These are phyloP conservation scores for Lepidurus arcticus DNA, from an alignment of 1,140 invertebrate species.

Conservation along the genomic window DNA sequence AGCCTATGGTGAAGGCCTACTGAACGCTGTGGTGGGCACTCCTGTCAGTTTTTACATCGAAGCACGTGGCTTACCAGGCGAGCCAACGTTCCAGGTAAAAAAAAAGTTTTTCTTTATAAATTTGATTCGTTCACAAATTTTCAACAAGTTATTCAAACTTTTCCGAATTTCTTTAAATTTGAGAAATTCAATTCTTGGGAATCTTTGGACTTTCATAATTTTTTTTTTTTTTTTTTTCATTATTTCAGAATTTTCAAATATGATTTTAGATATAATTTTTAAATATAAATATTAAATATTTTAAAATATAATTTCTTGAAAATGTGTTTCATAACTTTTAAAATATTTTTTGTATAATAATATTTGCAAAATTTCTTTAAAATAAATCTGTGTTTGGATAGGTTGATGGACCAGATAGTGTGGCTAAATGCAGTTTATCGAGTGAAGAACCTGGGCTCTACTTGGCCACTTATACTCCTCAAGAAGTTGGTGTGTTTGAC, in stretches of 20 bases:
- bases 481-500: conserved; percentile 66
- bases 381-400: conserved; percentile 33
- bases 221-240: too few species aligned
- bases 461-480: conserved; percentile 61
- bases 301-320: too few species aligned
- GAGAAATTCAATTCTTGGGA: too few species aligned
- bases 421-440: conserved; percentile 53
- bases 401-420: conserved; percentile 62
- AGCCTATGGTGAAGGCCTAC: conserved; percentile 54
- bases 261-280: too few species aligned
- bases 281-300: too few species aligned
- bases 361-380: not conserved
- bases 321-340: too few species aligned
- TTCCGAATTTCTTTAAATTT: not conserved
- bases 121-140: too few species aligned
- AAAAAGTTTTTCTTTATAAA: not conserved
- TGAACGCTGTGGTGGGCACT: conserved; percentile 43
- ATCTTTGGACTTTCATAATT: too few species aligned
- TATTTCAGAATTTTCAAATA: too few species aligned
- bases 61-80: conserved; percentile 52
- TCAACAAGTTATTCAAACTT: not conserved
- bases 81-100: conserved; percentile 49
- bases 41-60: conserved; percentile 45
- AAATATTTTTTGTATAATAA: too few species aligned
- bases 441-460: conserved; percentile 53